A percentile compares a stretch with the other conserved stretches of the same genome.
Evolutionary conservation across 2,113 vertebrate genomes (phyloP).

Genomic region (Euleptes europaea): DNA sequence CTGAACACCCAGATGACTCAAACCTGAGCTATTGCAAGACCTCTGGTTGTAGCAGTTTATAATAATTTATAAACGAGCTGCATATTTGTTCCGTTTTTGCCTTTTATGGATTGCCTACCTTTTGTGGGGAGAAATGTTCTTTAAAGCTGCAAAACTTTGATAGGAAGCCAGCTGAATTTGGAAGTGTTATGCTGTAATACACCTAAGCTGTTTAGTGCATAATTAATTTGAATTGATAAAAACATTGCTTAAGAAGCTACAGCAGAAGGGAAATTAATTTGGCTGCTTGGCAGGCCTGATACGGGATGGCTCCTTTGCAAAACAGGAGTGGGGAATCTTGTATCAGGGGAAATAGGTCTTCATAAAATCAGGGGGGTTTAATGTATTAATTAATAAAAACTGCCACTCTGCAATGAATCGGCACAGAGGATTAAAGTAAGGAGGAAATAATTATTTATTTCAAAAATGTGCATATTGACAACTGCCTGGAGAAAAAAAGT

Average conservation of each 20-base stretch:
- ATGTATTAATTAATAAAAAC: no score
- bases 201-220: not conserved
- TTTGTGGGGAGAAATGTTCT: not conserved
- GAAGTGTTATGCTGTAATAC: not conserved
- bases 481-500: not conserved
- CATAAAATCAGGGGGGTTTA: no score
- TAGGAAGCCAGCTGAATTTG: not conserved
- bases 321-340: no score
- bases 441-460: not conserved
- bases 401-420: not conserved
- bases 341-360: no score
- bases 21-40: not conserved
- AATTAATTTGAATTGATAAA: not conserved
- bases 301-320: no score
- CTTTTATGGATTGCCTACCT: no score
- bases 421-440: no score
- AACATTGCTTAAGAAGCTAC: not conserved
- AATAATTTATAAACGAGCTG: not conserved
- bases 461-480: not conserved
- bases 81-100: not conserved
- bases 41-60: not conserved
- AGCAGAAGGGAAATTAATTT: not conserved
- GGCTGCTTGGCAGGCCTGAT: no score
- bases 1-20: not conserved
- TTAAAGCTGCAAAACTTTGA: not conserved